Evolutionary conservation across 2,797 vertebrate genomes (phyloP), one percentile per base, ranked within the genome.

Genomic region (Pogoniulus pusillus): DNA sequence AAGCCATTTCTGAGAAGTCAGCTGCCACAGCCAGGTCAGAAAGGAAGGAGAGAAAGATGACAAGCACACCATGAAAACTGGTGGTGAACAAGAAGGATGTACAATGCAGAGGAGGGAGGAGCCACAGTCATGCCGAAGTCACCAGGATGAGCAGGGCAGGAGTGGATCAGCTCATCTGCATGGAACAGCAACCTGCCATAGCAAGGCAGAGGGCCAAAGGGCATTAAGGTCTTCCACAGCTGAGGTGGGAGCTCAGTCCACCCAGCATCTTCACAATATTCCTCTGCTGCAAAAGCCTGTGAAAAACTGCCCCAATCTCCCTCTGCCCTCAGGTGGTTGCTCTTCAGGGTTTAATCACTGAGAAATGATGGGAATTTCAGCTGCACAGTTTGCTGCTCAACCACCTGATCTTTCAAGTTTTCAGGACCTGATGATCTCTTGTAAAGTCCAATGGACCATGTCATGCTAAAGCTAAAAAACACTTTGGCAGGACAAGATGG

Each of bases 31-130:
- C 29, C 66, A 70, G 41, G 73, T 88, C 82, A 87, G 51, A 85
- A 93, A 73, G 63, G 43, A 91, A 93, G 47, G 72, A 49, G 72
- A 87, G 8, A n/a, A 91, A 26, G 62, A 85, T 65, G 66, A 88
- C 29, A 73, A 80, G 53, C 34, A 76, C 27, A 32, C 30, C 13
- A 9, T 9, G 27, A 79, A 81, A 82, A 71, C 0, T 0, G 1
- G 6, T 16, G 26, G 39, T 3, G 27, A 80, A 34, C 1, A 2
- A 70, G 35, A 53, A 60, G 20, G 47, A 62, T 1, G 3, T 13
- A 23, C 30, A 66, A 26, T 1, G 17, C 7, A 10, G 16, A 9
- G 6, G 11, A n/a, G 10, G 6, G 11, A n/a, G 47, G 14, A 83
- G 34, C 24, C 34, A 29, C 6, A 0, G 30, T 35, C 32, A 12